Base-by-base conservation (phyloP, 2,797 vertebrate species). In the Epinephelus coioides region DNA sequence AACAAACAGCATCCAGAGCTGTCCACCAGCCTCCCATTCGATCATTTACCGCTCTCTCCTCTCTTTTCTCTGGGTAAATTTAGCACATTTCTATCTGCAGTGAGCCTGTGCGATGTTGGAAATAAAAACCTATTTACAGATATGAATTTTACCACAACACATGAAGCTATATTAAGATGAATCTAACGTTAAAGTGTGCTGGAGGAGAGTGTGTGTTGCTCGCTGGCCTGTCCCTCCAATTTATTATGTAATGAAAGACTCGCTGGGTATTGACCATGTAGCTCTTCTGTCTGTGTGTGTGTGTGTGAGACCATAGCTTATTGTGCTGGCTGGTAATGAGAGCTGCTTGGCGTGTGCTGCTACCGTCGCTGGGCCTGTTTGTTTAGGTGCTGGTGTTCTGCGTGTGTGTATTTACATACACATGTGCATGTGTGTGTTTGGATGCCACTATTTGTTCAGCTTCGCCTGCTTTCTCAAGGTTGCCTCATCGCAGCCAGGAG, bases 271-370 rank as follows among this genome's bases (percentile, higher is more conserved):
- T 75, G 79, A 72, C 54, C 7, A 2, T 27, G 71, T 47, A 43
- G 46, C 56, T 61, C 18, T 2, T 43, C 23, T 30, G 43, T 47
- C 17, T 59, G 25, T 74, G 59, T 61, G 78, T 62, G 78, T 62
- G 46, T 55, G 34, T 76, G 56, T 81, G 67, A 54, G 59, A 79
- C 3, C 82, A 87, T 46, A 38, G 71, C 49, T 65, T 79, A 92
- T 91, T 94, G 89, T 84, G 66, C 69, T 59, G 74, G 73, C 78
- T 83, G 79, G 89, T 93, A 91, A 92, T 88, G 85, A 89, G 86
- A 85, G 82, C 79, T 62, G 69, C 81, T 85, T 86, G 85, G 83
- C 81, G 83, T 86, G 83, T 79, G 85, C 66, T 75, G 84, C 89
- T 50, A 5, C 69, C 67, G 13, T 55, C 19, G 30, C 73, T 14